Evolutionary conservation across 1,140 invertebrate species (phyloP), one percentile per base, ranked within the genome.

Genomic region (Caenorhabditis briggsae): DNA sequence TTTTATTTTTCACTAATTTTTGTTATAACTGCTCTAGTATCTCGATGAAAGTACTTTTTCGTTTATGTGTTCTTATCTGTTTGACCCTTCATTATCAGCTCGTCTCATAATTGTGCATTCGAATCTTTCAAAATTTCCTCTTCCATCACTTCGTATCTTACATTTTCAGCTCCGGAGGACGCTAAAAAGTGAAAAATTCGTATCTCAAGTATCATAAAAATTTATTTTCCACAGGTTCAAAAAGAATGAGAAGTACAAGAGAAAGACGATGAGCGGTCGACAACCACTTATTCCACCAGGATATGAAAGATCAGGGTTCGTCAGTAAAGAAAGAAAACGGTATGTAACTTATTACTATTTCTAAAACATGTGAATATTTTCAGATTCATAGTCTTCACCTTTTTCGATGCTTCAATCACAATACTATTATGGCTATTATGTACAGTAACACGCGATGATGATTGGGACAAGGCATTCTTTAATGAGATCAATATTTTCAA

Each of bases 241-340:
- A 50, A 78, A 78, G 46, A 50, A 78, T 78, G 70, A 33, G 53
- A 78, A 50, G 53, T 12, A 48, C 11, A 48, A 41, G n/a, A 78
- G n/a, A 50, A 78, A 78, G n/a, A 41, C 9, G 8, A 78, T 78
- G 70, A 78, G 70, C 46, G 70, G 70, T 23, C 43, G 70, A 18
- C 70, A 78, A 50, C 43, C 70, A 23, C n/a, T 78, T 53, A 50
- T 78, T 50, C 23, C 70, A 2, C 16, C 20, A 2, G 70, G 46
- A 50, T 50, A n/a, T 23, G 46, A n/a, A 53, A 78, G 70, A 23
- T 53, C 12, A 11, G 46, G 70, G 2, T 0, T 78, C 33, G 33
- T 33, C 5, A 78, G 70, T 11, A 78, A 78, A 53, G 70, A 78
- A 23, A 78, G 70, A 78, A 78, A 78, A 50, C 70, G 70, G 70